phyloP scores from a whole-genome alignment of 2,797 vertebrate species.

The Acipenser ruthenus region DNA sequence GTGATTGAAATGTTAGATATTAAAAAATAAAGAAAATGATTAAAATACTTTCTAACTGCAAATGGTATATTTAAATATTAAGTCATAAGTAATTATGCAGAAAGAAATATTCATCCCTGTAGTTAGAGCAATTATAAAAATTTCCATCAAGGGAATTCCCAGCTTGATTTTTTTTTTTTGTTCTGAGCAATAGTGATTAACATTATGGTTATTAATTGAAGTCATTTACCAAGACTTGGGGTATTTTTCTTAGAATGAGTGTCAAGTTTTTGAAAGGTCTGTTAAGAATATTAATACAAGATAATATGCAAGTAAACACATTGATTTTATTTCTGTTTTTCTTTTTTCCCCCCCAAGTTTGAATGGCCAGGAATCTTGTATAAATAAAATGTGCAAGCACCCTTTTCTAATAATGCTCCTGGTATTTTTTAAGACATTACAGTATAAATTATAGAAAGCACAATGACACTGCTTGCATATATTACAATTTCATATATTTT shows the following conservation, averaged over 20 bases:
- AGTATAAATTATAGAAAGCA: too few species aligned
- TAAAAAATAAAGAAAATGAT: constrained; percentile 94
- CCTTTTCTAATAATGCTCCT: too few species aligned
- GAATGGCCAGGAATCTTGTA: constrained; percentile 58
- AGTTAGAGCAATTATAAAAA: constrained; percentile 97
- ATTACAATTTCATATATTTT: too few species aligned
- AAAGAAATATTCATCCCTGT: constrained; percentile 84
- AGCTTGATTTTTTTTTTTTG: constrained; percentile 76
- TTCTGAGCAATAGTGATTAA: constrained; percentile 95
- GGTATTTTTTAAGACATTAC: too few species aligned
- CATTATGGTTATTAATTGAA: constrained; percentile 94
- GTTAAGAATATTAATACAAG: constrained; percentile 70
- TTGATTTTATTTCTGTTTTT: constrained; percentile 53
- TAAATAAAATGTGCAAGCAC: too few species aligned
- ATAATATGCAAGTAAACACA: constrained; percentile 68
- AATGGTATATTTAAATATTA: constrained; percentile 96
- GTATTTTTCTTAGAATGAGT: constrained; percentile 55
- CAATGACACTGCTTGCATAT: too few species aligned
- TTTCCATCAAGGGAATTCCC: constrained; percentile 96
- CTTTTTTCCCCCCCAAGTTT: constrained; percentile 47
- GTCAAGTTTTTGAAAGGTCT: constrained; percentile 54
- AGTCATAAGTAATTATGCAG: constrained; percentile 90
- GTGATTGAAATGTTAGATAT: constrained; percentile 72
- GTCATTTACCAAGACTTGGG: constrained; percentile 76
- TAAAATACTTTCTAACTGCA: constrained; percentile 85